Percentiles rank a stretch among this genome's conserved stretches.
These are phyloP conservation scores for Microctonus aethiopoides DNA, from an alignment of 2,888 invertebrate genomes.

Conservation along the genomic window DNA sequence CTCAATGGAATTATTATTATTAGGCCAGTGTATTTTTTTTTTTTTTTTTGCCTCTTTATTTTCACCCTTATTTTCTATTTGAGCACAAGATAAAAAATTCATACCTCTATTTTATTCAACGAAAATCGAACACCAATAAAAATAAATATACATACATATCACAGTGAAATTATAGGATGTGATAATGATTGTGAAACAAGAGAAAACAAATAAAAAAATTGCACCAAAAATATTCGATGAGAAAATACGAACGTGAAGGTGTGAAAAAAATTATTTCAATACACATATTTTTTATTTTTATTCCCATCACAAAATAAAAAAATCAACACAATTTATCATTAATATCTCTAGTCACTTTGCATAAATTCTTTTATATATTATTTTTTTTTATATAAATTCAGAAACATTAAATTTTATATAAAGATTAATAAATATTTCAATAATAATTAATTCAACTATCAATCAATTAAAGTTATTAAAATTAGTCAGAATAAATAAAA, in stretches of 20 bases:
- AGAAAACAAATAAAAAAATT: neutral
- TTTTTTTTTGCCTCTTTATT: neutral
- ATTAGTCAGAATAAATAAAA: too few relatives aligned
- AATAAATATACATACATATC: neutral
- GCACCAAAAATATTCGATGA: neutral
- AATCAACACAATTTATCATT: too few relatives aligned
- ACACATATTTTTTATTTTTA: neutral
- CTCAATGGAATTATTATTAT: constrained; percentile 43
- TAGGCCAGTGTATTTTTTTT: constrained; percentile 29
- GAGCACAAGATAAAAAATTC: neutral
- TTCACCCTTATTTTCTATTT: neutral
- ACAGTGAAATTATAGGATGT: constrained; percentile 8
- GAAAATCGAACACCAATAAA: neutral
- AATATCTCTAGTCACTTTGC: too few relatives aligned
- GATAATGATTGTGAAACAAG: neutral
- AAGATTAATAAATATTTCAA: too few relatives aligned
- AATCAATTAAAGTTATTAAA: too few relatives aligned
- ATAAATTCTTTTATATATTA: too few relatives aligned
- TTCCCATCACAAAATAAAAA: too few relatives aligned
- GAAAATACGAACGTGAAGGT: neutral
- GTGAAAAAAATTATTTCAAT: neutral
- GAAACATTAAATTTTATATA: too few relatives aligned
- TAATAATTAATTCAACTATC: too few relatives aligned
- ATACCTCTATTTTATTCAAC: neutral
- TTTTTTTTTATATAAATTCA: too few relatives aligned